Evolutionary conservation across 2,888 invertebrate species (phyloP).

Genomic region (Mellilla xanthometata): DNA sequence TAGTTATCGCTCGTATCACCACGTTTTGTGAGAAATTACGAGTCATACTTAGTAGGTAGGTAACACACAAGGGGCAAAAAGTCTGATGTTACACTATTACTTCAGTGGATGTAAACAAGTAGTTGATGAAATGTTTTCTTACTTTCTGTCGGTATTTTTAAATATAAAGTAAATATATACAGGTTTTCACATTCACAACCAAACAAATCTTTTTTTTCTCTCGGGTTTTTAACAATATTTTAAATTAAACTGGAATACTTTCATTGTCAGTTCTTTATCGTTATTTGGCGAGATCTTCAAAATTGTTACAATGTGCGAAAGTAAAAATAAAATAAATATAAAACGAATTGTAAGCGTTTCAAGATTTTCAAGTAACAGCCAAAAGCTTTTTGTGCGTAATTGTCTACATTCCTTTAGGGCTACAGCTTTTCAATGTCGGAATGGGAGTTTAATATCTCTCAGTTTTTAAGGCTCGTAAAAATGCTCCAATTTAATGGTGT

Average conservation of each 20-base stretch:
- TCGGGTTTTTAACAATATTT: too few relatives aligned
- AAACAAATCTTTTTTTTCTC: too few relatives aligned
- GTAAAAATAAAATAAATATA: constrained; percentile 12
- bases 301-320: constrained; percentile 13
- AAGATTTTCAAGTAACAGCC: constrained; percentile 19
- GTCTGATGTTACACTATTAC: too few relatives aligned
- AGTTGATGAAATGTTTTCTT: too few relatives aligned
- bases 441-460: constrained; percentile 24
- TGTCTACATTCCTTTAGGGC: constrained; percentile 21
- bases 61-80: too few relatives aligned
- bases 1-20: too few relatives aligned
- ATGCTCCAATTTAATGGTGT: constrained; percentile 21
- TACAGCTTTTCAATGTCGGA: constrained; percentile 17
- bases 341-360: constrained; percentile 14
- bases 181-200: too few relatives aligned
- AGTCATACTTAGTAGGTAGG: too few relatives aligned
- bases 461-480: constrained; percentile 17
- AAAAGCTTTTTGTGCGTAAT: constrained; percentile 22
- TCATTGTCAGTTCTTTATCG: background rate
- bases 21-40: too few relatives aligned
- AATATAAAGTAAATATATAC: too few relatives aligned
- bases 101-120: too few relatives aligned
- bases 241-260: background rate
- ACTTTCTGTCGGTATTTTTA: too few relatives aligned
- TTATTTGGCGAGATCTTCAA: constrained; percentile 6